A percentile compares a stretch with the other conserved stretches of the same genome.
Conservation (phyloP, 2,888 invertebrate species). For the Stramonita haemastoma region DNA sequence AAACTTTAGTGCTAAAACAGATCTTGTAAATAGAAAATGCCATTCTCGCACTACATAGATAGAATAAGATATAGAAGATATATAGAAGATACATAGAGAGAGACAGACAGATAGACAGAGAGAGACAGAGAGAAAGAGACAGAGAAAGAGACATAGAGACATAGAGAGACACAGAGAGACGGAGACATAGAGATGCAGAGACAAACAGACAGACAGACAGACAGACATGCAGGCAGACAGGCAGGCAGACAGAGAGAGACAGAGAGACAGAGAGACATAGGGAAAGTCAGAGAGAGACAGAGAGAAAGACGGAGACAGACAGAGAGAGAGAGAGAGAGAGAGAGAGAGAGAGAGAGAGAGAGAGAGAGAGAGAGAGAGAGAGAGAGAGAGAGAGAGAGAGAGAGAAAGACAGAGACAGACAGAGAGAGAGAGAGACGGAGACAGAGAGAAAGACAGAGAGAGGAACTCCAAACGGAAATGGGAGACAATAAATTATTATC, state of each 20-base stretch:
- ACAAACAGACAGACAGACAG: background rate
- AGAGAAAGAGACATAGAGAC: too few relatives aligned
- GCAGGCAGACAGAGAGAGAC: background rate
- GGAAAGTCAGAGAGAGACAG: too few relatives aligned
- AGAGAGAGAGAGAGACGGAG: background rate
- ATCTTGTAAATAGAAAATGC: too few relatives aligned
- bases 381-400: background rate
- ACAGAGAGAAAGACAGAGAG: background rate
- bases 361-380: background rate
- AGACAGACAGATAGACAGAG: background rate
- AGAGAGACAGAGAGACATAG: too few relatives aligned
- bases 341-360: background rate
- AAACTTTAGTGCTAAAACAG: too few relatives aligned
- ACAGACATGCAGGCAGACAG: background rate
- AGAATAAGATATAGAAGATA: too few relatives aligned
- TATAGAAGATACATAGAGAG: too few relatives aligned
- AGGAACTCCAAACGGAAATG: background rate
- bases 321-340: background rate
- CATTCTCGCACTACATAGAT: too few relatives aligned
- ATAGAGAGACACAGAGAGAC: too few relatives aligned
- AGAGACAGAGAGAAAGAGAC: background rate
- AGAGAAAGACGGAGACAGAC: background rate
- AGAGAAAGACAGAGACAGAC: background rate
- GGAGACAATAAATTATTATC: background rate
- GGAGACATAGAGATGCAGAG: too few relatives aligned